Evolutionary conservation across 2,113 vertebrate species (phyloP), one percentile per base, ranked within the genome.

Genomic region (Glareola pratincola): DNA sequence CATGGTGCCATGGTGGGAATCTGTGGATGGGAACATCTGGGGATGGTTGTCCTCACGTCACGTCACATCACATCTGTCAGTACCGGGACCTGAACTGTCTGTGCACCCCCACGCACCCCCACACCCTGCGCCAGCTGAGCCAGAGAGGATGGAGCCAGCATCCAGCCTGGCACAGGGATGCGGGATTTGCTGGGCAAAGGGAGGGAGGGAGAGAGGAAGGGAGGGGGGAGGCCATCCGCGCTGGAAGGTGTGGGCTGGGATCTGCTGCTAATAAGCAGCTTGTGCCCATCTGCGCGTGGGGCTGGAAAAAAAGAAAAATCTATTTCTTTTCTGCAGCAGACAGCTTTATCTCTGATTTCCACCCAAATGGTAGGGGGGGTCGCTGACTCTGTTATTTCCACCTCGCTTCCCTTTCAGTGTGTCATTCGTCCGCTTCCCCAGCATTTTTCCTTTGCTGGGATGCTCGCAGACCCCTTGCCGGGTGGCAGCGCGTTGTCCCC

Each of bases 401-500:
- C 71, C 92, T 91, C 3, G 5, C 88, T 92, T 50, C 41, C 85
- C 48, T 69, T 83, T 53, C 85, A 88, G 47, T 48, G 47, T 72
- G 59, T 24, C 62, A 85, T 76, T 79, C 47, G 50, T 50, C 71
- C 45, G 45, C 22, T 82, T 14, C 59, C 54, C 20, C 41, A 48
- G 48, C 6, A 5, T 30, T 50, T n/a, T 43, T 18, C 51, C 51
- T 36, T 34, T 37, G 20, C 62, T 60, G 47, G 10, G 41, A 54
- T 39, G 54, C 69, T 89, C 41, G 30, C 29, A 27, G 77, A 66
- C 15, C 51, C 39, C 50, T 64, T 69, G 53, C 57, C 0, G 2
- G 45, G 69, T 2, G 4, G 41, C 37, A 30, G 32, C 1, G 0
- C 20, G 4, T 62, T 18, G 0, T 79, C 26, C 41, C 53, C 80